Evolutionary conservation across 2,888 invertebrate species (phyloP), one percentile per base, ranked within the genome.

Genomic region (Brachylomia viminalis): DNA sequence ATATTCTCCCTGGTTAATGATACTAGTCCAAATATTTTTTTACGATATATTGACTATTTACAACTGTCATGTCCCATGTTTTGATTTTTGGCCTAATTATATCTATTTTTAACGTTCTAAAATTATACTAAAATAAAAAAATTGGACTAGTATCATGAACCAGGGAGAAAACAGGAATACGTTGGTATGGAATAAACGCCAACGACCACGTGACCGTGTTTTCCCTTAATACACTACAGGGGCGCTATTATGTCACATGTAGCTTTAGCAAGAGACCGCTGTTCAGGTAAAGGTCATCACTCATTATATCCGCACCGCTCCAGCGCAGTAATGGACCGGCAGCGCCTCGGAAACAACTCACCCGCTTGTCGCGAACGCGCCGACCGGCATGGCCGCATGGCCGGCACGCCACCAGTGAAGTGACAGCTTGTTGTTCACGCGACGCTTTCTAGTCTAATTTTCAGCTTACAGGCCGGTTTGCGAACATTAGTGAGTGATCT

Each of bases 141-240:
- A 6, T 38, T 33, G 33, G 33, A 33, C 33, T 38, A 38, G 42
- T 42, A 42, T 42, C 42, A 42, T 42, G 8, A 42, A 42, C 42
- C 6, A 42, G 42, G 42, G 10, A 42, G 42, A 42, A 42, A 42
- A 42, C 42, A 42, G 10, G 42, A 42, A 10, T 42, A 42, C 42
- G 10, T 42, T 42, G 10, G 42, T 42, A 10, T 42, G 6, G 42
- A 42, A 42, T 42, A 10, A 42, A 5, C 15, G 15, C 15, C 2
- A 15, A 15, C 6, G 0, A 15, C 27, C 7, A 6, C 6, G 15
- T 27, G n/a, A 2, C 15, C 2, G 27, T 1, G 0, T 15, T 27
- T 15, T 56, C 15, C 15, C 27, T 1, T 27, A 54, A 6, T 54
- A 13, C n/a, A 54, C n/a, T 13, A n/a, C 13, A 13, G 13, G 54